Evolutionary conservation across 2,888 invertebrate genomes (phyloP), one percentile per base, ranked within the genome.

Genomic region (Caenorhabditis uteleia): DNA sequence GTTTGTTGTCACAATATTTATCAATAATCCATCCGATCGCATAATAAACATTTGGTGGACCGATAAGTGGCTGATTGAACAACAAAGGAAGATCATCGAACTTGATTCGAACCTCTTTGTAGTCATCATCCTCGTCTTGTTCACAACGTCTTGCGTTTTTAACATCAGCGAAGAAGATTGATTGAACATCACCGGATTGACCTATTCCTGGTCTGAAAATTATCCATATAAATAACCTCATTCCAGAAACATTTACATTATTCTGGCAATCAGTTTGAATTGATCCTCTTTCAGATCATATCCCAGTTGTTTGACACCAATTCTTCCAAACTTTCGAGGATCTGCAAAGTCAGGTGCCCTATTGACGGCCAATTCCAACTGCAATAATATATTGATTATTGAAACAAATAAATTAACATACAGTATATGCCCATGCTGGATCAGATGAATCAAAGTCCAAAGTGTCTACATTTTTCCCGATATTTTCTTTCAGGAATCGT

Each of bases 351-450:
- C n/a, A 1, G 56, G 56, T 14, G 57, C 62, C 6, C 39, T 42
- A 6, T 25, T 44, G 10, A 27, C 42, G 2, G 40, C 44, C 1
- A 57, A 48, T 45, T 62, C 64, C 4, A 64, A 42, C 64, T 57
- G 53, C 2, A 62, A 56, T 33, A 6, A 16, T 16, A 44, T 7
- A 29, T 7, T 29, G 7, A 7, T 8, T 18, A 23, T 21, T 7
- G 6, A 20, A 42, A 16, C 20, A 33, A 16, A 26, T 8, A 20
- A 12, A 12, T 3, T 36, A 14, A 7, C 40, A 48, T 23, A 62
- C 56, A 0, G 94, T 91, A 3, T 94, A 84, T 1, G 64, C 62
- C 21, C 51, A 42, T 12, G 50, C 43, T n/a, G 60, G 51, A 25
- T 74, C 67, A 14, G 70, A 58, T 18, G 54, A 36, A 14, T 50